phyloP scores from a whole-genome alignment of 2,888 invertebrate species.

The Drosophila rubida region DNA sequence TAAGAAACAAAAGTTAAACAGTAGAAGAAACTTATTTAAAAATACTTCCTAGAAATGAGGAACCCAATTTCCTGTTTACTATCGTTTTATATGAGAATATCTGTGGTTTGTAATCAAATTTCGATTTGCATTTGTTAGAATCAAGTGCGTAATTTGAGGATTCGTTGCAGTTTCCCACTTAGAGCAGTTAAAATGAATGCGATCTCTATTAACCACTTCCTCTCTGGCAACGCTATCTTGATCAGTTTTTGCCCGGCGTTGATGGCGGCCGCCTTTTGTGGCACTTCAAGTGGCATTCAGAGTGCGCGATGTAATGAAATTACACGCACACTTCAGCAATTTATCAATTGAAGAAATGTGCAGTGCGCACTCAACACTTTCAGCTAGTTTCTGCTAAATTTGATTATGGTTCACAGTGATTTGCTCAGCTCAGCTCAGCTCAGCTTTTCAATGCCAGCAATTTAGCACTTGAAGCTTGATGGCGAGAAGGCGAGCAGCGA shows the following conservation, averaged over 20 bases:
- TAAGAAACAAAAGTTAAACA: too few relatives aligned
- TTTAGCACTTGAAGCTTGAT: conserved; percentile 62
- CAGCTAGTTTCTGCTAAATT: conserved; percentile 46
- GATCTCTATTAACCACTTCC: conserved; percentile 41
- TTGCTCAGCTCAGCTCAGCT: too few relatives aligned
- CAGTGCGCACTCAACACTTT: conserved; percentile 49
- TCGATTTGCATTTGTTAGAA: too few relatives aligned
- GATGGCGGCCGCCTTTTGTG: conserved; percentile 38
- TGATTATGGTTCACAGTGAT: conserved; percentile 56
- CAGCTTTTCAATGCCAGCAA: conserved; percentile 69
- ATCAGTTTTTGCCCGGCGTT: conserved; percentile 46
- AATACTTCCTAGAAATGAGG: too few relatives aligned
- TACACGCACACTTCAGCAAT: conserved; percentile 76
- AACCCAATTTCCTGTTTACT: too few relatives aligned
- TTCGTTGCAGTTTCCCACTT: not conserved
- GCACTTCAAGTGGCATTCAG: conserved; percentile 38
- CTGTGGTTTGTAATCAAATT: too few relatives aligned
- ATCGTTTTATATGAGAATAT: too few relatives aligned
- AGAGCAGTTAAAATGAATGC: not conserved
- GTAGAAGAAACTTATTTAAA: too few relatives aligned
- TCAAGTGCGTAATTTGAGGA: too few relatives aligned
- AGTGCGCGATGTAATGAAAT: conserved; percentile 60
- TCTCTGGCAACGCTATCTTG: conserved; percentile 38
- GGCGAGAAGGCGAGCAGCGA: conserved; percentile 16
- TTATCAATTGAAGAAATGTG: conserved; percentile 65